Conservation (phyloP, 2,113 vertebrate species). For the cattle (Bos taurus) region ARS-UCD2.0 NC_037344.1:46549501-46550000, state of each 20-base stretch:
- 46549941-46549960: background rate
- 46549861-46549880: fast-evolving
- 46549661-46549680: background rate
- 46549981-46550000: background rate
- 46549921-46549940: background rate
- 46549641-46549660: fast-evolving
- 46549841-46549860: background rate
- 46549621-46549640: background rate
- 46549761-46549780: fast-evolving
- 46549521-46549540: no score
- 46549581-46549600: fast-evolving
- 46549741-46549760: fast-evolving
- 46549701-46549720: fast-evolving
- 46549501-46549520: background rate
- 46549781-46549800: fast-evolving
- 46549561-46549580: background rate
- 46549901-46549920: conserved; percentile 18
- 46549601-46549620: no score
- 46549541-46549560: fast-evolving
- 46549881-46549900: background rate
- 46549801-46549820: background rate
- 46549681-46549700: no score
- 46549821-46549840: fast-evolving
- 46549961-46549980: conserved; percentile 33
- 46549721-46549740: fast-evolving